Base-by-base conservation (phyloP, 1,140 invertebrate species). In the Leptinotarsa lineolata region DNA sequence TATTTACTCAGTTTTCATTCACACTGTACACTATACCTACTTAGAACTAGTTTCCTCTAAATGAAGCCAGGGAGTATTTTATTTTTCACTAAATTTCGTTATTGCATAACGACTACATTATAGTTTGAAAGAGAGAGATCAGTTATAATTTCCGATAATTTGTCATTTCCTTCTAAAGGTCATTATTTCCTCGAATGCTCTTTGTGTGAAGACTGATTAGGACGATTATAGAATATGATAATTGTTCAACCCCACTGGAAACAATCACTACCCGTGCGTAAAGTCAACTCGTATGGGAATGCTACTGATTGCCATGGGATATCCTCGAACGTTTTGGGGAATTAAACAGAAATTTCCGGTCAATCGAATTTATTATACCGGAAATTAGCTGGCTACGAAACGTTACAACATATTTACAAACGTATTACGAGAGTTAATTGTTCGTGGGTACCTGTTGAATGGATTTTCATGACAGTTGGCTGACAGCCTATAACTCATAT, bases 311-410 rank as follows among this genome's bases (percentile, higher is more conserved):
- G 30, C 74, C 72, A 78, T 76, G 69, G 77, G 75, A 76, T 76
- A 76, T 76, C 48, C 70, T 60, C 66, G 73, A 75, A 68, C 68
- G 72, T 70, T 73, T 76, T 69, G 68, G 73, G 54, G 73, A 78
- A 78, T 78, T 78, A 78, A 78, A 78, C 72, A 74, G 72, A 76
- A 74, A 75, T 77, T 74, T 78, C 77, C 77, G 77, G 77, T 77
- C 70, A 74, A 74, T 64, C 58, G 61, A 71, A 74, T 72, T 77
- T 75, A 74, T 74, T 65, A 44, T 69, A 78, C 77, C 77, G 77
- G 77, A 78, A 78, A 78, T 78, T 78, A 78, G 73, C 68, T 77
- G 61, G 68, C 71, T 58, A n/a, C 48, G 48, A 20, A 69, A 69
- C 68, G 68, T 69, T 69, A 58, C 20, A 54, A 69, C 12, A 69